phyloP scores from a whole-genome alignment of 2,888 invertebrate genomes.

The Mesochorus sp. region DNA sequence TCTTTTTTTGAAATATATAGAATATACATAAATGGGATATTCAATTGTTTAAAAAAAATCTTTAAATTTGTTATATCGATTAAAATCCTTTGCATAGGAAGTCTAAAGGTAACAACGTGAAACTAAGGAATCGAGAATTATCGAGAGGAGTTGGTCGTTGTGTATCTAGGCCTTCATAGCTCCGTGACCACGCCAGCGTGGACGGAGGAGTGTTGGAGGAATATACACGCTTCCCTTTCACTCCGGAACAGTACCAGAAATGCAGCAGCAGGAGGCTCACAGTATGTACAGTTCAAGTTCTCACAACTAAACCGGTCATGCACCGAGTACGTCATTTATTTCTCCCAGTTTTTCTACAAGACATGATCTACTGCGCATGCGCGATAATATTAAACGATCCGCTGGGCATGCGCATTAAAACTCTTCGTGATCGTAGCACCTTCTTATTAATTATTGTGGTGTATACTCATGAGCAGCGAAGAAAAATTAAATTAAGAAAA shows the following conservation, averaged over 20 bases:
- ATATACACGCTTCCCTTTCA: conserved; percentile 67
- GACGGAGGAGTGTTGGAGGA: conserved; percentile 39
- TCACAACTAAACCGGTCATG: background rate
- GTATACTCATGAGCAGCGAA: too few species aligned
- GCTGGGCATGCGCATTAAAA: background rate
- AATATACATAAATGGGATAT: too few species aligned
- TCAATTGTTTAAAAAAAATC: too few species aligned
- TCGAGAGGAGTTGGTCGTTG: conserved; percentile 38
- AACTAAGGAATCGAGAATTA: conserved; percentile 25
- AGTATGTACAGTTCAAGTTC: conserved; percentile 22
- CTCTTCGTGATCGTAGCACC: too few species aligned
- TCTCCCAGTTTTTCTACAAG: background rate
- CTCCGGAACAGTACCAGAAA: conserved; percentile 58
- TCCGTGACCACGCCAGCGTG: conserved; percentile 56
- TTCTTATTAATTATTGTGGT: too few species aligned
- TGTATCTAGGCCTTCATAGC: conserved; percentile 61
- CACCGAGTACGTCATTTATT: background rate
- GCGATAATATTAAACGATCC: background rate
- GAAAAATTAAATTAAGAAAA: too few species aligned
- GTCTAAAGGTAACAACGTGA: conserved; percentile 1
- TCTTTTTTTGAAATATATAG: too few species aligned
- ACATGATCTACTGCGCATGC: background rate
- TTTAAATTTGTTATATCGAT: too few species aligned
- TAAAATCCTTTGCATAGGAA: too few species aligned
- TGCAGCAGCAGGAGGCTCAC: conserved; percentile 4